These are phyloP conservation scores for Drosophila aff. DNA, from an alignment of 1,140 invertebrate genomes.

Conservation along the genomic window DNA sequence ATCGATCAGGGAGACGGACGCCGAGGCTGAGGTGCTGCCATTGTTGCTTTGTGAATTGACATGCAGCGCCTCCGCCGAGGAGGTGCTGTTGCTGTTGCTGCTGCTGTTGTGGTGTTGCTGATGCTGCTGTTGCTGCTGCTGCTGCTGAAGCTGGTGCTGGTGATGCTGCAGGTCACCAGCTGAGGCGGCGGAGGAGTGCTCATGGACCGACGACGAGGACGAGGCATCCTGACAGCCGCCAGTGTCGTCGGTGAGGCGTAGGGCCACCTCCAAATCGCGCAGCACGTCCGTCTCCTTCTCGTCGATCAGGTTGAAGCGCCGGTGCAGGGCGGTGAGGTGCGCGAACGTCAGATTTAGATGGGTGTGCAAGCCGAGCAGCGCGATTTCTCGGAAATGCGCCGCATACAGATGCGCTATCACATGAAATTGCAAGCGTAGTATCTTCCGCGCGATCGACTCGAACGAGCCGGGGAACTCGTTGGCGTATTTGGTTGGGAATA, in stretches of 20 bases:
- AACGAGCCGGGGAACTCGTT: conserved; percentile 97
- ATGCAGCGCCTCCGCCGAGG: conserved; percentile 61
- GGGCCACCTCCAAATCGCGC: conserved; percentile 92
- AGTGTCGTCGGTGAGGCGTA: conserved; percentile 87
- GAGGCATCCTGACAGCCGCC: conserved; percentile 30
- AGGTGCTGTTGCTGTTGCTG: conserved; percentile 65
- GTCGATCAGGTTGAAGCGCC: conserved; percentile 97
- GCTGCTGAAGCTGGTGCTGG: conserved; percentile 12
- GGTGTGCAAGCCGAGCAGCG: conserved; percentile 95
- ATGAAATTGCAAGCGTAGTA: conserved; percentile 97
- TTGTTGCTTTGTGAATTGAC: conserved; percentile 75
- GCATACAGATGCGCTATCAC: conserved; percentile 99
- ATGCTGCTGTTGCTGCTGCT: conserved; percentile 38
- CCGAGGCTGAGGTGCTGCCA: conserved; percentile 49
- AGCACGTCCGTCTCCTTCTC: conserved; percentile 98
- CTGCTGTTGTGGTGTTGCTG: conserved; percentile 48
- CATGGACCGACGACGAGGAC: conserved; percentile 31
- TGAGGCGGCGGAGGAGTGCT: conserved; percentile 19
- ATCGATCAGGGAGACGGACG: conserved; percentile 67
- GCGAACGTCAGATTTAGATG: conserved; percentile 98
- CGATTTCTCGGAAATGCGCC: conserved; percentile 98
- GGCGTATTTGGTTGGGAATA: conserved; percentile 99
- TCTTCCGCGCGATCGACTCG: conserved; percentile 97
- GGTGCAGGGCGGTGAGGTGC: conserved; percentile 95
- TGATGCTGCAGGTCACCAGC: conserved; percentile 18